These are phyloP conservation scores for Montipora sp. DNA, from an alignment of 64 coral and sea anemone genomes.

Conservation along the genomic window DNA sequence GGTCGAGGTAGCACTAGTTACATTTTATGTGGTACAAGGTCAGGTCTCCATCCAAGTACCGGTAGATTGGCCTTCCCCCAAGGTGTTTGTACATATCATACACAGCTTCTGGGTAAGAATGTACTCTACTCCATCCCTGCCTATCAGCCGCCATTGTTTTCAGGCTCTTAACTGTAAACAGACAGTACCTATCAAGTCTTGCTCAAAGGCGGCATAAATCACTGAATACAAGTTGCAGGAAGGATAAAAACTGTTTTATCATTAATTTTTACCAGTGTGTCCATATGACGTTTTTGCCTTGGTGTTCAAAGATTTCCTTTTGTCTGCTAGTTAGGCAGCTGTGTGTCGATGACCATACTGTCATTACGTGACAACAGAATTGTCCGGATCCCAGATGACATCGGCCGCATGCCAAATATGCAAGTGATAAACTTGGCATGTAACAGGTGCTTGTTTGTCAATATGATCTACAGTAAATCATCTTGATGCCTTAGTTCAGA, in stretches of 20 bases:
- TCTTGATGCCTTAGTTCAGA: background rate
- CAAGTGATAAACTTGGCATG: constrained; percentile 90
- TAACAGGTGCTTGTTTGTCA: constrained; percentile 59
- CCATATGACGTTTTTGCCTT: background rate
- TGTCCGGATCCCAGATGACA: constrained; percentile 75
- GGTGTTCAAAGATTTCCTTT: constrained; percentile 17
- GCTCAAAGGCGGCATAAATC: too few species aligned
- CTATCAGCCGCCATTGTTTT: too few species aligned
- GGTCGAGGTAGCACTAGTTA: too few species aligned
- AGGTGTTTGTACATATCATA: too few species aligned
- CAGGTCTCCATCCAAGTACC: too few species aligned
- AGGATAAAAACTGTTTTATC: background rate
- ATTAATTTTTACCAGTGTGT: background rate
- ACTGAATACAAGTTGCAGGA: too few species aligned
- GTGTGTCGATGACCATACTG: constrained; percentile 78
- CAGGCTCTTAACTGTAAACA: too few species aligned
- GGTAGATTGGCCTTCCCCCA: too few species aligned
- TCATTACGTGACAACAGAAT: constrained; percentile 89
- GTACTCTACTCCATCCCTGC: too few species aligned
- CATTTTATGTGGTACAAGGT: too few species aligned
- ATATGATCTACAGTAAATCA: background rate
- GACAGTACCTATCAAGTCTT: too few species aligned
- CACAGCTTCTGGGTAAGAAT: too few species aligned
- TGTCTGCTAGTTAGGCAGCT: constrained; percentile 80
- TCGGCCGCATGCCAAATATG: constrained; percentile 94